phyloP scores from a whole-genome alignment of 2,797 vertebrate species.

The Sparus aurata region DNA sequence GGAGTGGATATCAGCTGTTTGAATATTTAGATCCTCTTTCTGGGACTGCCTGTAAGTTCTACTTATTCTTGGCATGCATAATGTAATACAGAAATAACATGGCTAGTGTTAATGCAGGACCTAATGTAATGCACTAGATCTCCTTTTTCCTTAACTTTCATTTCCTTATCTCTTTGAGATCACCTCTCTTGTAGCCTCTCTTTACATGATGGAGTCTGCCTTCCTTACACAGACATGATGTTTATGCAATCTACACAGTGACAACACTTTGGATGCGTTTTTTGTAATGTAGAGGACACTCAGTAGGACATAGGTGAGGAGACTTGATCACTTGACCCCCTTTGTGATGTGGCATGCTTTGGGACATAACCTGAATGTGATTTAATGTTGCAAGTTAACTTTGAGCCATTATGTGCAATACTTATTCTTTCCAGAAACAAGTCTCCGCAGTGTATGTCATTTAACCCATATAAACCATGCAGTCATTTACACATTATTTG shows the following conservation, averaged over 20 bases:
- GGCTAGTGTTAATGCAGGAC: constrained; percentile 86
- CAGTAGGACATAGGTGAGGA: constrained; percentile 94
- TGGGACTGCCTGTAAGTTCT: constrained; percentile 90
- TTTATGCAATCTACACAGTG: constrained; percentile 92
- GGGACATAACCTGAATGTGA: constrained; percentile 99
- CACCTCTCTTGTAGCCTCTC: constrained; percentile 84
- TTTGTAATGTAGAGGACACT: constrained; percentile 94
- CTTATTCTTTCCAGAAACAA: constrained; percentile 96
- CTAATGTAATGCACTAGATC: constrained; percentile 85
- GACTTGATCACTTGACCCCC: constrained; percentile 95
- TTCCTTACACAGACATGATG: constrained; percentile 97
- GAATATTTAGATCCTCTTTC: constrained; percentile 93
- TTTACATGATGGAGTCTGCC: constrained; percentile 89
- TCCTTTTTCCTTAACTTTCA: constrained; percentile 64
- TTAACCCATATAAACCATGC: constrained; percentile 93
- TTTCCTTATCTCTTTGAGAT: constrained; percentile 78
- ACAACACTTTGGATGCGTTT: constrained; percentile 86
- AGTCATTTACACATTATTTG: constrained; percentile 92
- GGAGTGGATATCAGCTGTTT: constrained; percentile 96
- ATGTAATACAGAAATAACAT: constrained; percentile 84
- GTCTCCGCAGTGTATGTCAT: constrained; percentile 98
- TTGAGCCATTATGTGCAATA: constrained; percentile 99
- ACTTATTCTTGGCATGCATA: constrained; percentile 99
- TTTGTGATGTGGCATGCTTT: constrained; percentile 97
- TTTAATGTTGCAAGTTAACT: constrained; percentile 99